These are phyloP conservation scores for Oryzias woworae DNA, from an alignment of 2,113 vertebrate species.

Conservation along the genomic window DNA sequence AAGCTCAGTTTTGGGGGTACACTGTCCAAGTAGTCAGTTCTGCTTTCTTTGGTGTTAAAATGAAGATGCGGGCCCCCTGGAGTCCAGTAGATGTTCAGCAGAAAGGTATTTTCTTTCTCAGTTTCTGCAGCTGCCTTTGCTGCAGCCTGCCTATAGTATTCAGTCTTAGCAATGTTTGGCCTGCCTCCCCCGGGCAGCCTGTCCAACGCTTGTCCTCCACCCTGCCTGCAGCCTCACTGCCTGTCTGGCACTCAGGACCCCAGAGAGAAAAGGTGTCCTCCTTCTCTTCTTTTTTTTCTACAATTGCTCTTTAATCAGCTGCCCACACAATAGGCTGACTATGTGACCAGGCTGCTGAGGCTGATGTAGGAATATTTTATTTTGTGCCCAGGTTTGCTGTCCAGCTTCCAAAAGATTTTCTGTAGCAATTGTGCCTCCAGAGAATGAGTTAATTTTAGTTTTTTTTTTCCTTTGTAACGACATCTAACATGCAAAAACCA, in stretches of 20 bases:
- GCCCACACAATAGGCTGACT: slow-evolving; percentile 24
- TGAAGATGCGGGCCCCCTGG: slow-evolving; percentile 53
- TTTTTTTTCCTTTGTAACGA: slow-evolving; percentile 16
- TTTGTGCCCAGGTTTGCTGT: slow-evolving; percentile 15
- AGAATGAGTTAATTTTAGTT: slow-evolving; percentile 16
- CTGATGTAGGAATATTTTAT: slow-evolving; percentile 28
- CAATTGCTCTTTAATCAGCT: slow-evolving; percentile 56
- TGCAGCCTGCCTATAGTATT: slow-evolving; percentile 73
- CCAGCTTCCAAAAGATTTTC: background rate
- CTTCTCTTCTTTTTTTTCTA: slow-evolving; percentile 10
- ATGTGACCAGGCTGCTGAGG: slow-evolving; percentile 34
- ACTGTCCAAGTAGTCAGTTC: slow-evolving; percentile 11
- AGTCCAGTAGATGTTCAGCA: slow-evolving; percentile 62
- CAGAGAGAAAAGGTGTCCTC: slow-evolving; percentile 44
- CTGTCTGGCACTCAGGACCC: slow-evolving; percentile 39
- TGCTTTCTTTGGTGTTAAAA: slow-evolving; percentile 54
- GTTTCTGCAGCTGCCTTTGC: slow-evolving; percentile 82
- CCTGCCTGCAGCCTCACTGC: slow-evolving; percentile 24
- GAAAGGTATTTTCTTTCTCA: slow-evolving; percentile 78
- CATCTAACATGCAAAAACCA: slow-evolving; percentile 21
- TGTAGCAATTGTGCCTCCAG: slow-evolving; percentile 6
- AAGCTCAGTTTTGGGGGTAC: slow-evolving; percentile 7
- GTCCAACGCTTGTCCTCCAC: slow-evolving; percentile 35
- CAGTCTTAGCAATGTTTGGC: slow-evolving; percentile 69
- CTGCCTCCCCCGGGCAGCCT: slow-evolving; percentile 67